phyloP scores from a whole-genome alignment of 2,113 vertebrate genomes.

The Phrynosoma blainvillii region DNA sequence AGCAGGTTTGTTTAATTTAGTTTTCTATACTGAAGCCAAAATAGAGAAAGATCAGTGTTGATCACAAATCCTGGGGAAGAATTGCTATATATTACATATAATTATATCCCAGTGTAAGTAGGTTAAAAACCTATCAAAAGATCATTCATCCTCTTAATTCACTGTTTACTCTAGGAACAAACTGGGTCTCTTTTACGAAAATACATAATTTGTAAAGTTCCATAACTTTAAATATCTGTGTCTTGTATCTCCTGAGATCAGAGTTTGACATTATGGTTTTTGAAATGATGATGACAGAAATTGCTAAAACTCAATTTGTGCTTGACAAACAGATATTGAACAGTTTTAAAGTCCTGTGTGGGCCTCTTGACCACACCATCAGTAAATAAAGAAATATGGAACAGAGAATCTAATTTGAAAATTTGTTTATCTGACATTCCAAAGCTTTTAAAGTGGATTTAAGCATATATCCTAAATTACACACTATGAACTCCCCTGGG shows the following conservation, averaged over 20 bases:
- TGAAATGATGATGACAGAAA: neutral
- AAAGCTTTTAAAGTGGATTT: neutral
- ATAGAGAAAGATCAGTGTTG: constrained; percentile 5
- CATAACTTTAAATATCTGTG: neutral
- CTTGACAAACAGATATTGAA: neutral
- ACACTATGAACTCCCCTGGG: too few relatives aligned
- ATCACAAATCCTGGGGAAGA: constrained; percentile 11
- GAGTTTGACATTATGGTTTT: neutral
- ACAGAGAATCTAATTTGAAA: neutral
- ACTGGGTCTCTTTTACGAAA: neutral
- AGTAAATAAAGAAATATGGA: neutral
- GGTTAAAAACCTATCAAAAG: neutral
- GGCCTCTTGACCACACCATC: neutral
- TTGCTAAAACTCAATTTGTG: neutral
- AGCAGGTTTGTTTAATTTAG: constrained; percentile 22
- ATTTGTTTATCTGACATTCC: neutral
- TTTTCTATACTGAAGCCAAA: constrained; percentile 5
- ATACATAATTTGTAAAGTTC: neutral
- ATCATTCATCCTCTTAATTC: neutral
- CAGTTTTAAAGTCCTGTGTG: neutral
- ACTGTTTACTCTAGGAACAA: neutral
- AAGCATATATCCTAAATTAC: neutral
- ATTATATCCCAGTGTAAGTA: neutral
- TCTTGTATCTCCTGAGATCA: neutral
- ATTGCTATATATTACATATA: constrained; percentile 29